phyloP scores from a whole-genome alignment of 2,113 vertebrate species.

The Istiophorus platypterus region DNA sequence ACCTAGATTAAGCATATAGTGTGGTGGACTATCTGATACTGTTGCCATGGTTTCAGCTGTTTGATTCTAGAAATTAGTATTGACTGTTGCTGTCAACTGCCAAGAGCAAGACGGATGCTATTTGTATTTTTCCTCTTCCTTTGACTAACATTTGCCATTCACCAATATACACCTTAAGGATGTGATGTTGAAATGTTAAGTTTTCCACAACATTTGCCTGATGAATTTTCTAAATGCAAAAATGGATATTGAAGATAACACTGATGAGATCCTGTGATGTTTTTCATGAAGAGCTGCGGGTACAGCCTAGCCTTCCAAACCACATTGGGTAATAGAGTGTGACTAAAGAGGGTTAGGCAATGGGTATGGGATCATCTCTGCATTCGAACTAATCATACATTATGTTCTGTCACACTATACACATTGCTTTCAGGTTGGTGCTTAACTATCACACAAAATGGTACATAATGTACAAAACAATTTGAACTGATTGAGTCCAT shows the following conservation, averaged over 20 bases:
- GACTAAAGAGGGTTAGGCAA: conserved; percentile 1
- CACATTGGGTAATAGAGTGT: neutral
- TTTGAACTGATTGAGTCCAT: no score
- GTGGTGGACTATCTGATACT: conserved; percentile 3
- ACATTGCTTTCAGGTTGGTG: neutral
- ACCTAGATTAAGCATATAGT: neutral
- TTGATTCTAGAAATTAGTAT: neutral
- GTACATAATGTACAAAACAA: no score
- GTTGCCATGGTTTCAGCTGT: neutral
- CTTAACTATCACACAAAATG: neutral
- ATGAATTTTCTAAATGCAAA: neutral
- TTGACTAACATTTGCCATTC: neutral
- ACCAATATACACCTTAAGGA: neutral
- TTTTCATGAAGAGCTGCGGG: neutral
- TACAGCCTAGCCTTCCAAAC: neutral
- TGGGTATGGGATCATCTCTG: neutral
- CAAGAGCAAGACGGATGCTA: neutral
- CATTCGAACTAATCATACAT: neutral
- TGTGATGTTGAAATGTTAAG: neutral
- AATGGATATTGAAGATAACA: neutral
- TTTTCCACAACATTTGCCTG: neutral
- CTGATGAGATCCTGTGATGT: neutral
- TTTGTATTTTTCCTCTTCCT: neutral
- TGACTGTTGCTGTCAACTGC: neutral
- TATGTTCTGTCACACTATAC: neutral